Percentiles rank a stretch among this genome's conserved stretches.
phyloP scores from a whole-genome alignment of 1,140 invertebrate species.

The Lordiphosa collinella region DNA sequence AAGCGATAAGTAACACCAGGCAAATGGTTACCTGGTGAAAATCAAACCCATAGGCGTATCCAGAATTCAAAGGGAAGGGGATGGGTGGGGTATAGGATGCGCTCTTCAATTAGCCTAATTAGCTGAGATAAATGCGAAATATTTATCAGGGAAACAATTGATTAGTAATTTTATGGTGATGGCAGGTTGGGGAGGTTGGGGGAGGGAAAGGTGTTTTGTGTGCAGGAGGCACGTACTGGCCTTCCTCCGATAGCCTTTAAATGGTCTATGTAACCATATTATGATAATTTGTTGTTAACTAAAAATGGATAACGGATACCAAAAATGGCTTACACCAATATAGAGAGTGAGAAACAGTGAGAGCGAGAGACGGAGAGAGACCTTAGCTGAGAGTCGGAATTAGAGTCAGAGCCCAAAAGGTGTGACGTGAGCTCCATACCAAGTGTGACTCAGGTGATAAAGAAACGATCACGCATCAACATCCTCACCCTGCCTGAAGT shows the following conservation, averaged over 20 bases:
- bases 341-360: conserved; percentile 13
- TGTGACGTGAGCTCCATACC: conserved; percentile 62
- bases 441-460: conserved; percentile 72
- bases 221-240: conserved; percentile 38
- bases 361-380: conserved; percentile 12
- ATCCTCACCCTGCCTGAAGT: conserved; percentile 2
- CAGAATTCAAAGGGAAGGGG: conserved; percentile 17
- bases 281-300: conserved; percentile 46
- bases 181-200: no score
- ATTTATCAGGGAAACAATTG: conserved; percentile 55
- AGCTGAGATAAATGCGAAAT: conserved; percentile 56
- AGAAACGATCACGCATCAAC: conserved; percentile 44
- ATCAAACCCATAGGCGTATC: conserved; percentile 23
- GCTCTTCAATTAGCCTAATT: conserved; percentile 64
- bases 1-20: conserved; percentile 53
- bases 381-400: conserved; percentile 9
- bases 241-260: conserved; percentile 59
- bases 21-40: conserved; percentile 34
- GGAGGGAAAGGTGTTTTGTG: not conserved
- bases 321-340: conserved; percentile 23
- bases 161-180: conserved; percentile 39
- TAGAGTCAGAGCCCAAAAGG: conserved; percentile 30
- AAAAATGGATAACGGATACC: conserved; percentile 58
- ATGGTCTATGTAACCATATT: conserved; percentile 60
- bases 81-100: conserved; percentile 13